Evolutionary conservation across 2,888 invertebrate genomes (phyloP), one percentile per base, ranked within the genome.

Genomic region (Steinernema hermaphroditum): DNA sequence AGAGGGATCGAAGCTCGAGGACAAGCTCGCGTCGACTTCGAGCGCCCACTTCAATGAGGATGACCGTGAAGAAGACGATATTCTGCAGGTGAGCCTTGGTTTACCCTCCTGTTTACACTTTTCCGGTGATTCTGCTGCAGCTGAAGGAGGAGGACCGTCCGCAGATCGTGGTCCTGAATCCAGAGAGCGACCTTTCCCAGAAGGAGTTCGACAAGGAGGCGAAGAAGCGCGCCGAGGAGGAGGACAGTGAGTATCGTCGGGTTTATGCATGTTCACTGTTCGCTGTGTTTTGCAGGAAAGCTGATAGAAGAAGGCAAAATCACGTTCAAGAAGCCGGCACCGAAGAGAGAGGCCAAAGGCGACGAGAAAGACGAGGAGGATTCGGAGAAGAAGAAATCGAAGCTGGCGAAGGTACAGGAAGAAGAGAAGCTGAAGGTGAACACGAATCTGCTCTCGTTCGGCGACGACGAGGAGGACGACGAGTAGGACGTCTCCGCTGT

Each of bases 221-320:
- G 22, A 75, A 78, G 29, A 78, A 75, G 19, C 80, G 79, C 54
- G 70, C 74, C 34, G 82, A 83, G 57, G 84, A 82, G 69, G 81
- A 82, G 49, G 84, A 81, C 74, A 77, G 81, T 80, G 68, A 76
- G 78, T 69, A 0, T n/a, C 9, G 19, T 22, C 14, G 19, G 0
- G 12, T 73, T 50, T 69, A 12, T 46, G 22, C 57, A 16, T 16
- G 49, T 49, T 46, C 1, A n/a, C 37, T 32, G 27, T 4, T 22
- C 69, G 8, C 37, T 22, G 8, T 29, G 0, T 43, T 24, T 71
- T 81, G 72, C 69, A 82, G 81, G 78, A 37, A 77, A 80, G 57
- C 77, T 79, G 57, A 85, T 84, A 19, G 81, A 80, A 2, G 80
- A 83, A 24, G 83, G 84, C 19, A 81, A 81, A 69, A 84, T 84